Evolutionary conservation across 2,797 vertebrate genomes (phyloP), one percentile per base, ranked within the genome.

Genomic region (Fundulus diaphanus): DNA sequence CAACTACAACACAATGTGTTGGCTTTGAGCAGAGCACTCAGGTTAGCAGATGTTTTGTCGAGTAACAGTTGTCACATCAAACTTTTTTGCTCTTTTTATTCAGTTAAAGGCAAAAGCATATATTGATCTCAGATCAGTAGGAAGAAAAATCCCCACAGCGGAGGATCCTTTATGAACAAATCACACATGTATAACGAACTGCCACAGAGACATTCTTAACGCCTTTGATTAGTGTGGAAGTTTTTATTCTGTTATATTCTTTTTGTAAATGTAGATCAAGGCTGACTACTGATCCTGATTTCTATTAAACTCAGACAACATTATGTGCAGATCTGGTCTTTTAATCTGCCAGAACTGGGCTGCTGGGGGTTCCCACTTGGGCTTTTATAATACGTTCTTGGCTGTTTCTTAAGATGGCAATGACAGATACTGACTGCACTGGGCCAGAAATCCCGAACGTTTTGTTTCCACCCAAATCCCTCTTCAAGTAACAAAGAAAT

Each of bases 311-410:
- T 40, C 68, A 65, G 46, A 67, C 67, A 82, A 71, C 68, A 75
- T 69, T 33, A 13, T 72, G 82, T 68, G 56, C 56, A 78, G 70
- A 78, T 79, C 68, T 75, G 68, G 22, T 74, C 51, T 76, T 79
- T 87, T 76, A 63, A 81, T 82, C 68, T 77, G 66, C 24, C 16
- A 82, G 65, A 51, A 15, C 33, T 46, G 78, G 67, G 44, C 74
- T 85, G 78, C 73, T 67, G 73, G 80, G 76, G 44, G 61, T 78
- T 87, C 71, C 83, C 83, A 85, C 74, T 77, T 82, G 85, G 61
- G 78, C 27, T 77, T 89, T 83, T 42, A 77, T 76, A 74, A 77
- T 65, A 73, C 71, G 71, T 78, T 83, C 74, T 57, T 24, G 44
- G 57, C 70, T 79, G 49, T 54, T 74, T 81, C 56, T 76, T 74